Percentiles rank a stretch among this genome's conserved stretches.
Evolutionary conservation across 2,888 invertebrate species (phyloP).

Genomic region (Saturnia japonica): DNA sequence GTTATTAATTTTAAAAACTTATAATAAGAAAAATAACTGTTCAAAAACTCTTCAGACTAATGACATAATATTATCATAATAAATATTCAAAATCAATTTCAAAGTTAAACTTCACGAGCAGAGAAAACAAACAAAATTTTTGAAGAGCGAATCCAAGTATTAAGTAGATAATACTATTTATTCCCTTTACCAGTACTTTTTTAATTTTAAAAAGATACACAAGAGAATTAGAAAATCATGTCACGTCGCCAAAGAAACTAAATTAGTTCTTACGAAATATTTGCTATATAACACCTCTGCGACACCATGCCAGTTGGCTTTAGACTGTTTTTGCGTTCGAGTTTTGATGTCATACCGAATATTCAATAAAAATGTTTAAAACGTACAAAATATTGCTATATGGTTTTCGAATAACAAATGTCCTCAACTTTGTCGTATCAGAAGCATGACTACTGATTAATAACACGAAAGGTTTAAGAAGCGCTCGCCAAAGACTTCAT

Average conservation of each 20-base stretch:
- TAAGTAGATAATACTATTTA: not conserved
- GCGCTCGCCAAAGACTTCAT: not conserved
- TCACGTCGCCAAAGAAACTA: slow-evolving; percentile 51
- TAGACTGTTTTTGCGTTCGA: slow-evolving; percentile 39
- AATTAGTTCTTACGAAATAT: slow-evolving; percentile 55
- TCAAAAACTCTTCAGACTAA: not conserved
- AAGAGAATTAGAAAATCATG: not conserved
- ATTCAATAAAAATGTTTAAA: not conserved
- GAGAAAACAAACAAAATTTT: not conserved
- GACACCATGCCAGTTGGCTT: slow-evolving; percentile 48
- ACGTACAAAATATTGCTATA: not conserved
- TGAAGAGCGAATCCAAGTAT: not conserved
- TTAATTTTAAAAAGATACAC: not conserved
- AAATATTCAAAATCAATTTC: slow-evolving; percentile 9
- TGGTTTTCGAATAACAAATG: not conserved
- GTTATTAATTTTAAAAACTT: too few species aligned
- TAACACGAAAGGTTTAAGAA: not conserved
- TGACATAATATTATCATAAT: not conserved
- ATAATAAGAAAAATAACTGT: not conserved
- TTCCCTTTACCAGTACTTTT: not conserved
- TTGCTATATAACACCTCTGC: slow-evolving; percentile 48
- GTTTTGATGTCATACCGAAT: not conserved
- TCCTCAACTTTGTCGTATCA: not conserved
- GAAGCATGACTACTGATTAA: not conserved
- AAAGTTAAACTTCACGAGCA: not conserved